phyloP scores from a whole-genome alignment of 2,888 invertebrate species.

The Pollenia labialis region DNA sequence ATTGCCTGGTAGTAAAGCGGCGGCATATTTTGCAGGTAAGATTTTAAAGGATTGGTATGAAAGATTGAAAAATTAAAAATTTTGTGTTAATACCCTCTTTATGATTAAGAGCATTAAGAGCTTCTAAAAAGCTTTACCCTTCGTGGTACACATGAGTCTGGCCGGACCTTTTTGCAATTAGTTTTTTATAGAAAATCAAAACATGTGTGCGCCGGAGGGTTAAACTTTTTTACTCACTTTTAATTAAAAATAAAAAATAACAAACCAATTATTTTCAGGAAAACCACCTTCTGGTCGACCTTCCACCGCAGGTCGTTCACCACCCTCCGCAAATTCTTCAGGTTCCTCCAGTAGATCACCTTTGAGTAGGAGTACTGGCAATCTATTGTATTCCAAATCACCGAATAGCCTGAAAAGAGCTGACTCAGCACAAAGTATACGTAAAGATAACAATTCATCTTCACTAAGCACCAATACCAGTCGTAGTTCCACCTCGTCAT shows the following conservation, averaged over 20 bases:
- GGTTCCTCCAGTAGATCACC: conserved; percentile 80
- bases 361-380: conserved; percentile 83
- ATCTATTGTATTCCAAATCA: conserved; percentile 79
- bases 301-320: conserved; percentile 78
- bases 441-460: conserved; percentile 79
- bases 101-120: too few species aligned
- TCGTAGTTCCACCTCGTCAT: conserved; percentile 83
- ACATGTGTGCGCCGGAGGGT: too few species aligned
- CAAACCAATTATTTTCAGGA: conserved; percentile 79
- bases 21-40: conserved; percentile 78
- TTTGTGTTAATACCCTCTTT: too few species aligned
- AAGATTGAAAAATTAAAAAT: too few species aligned
- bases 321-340: conserved; percentile 78
- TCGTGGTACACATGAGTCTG: too few species aligned
- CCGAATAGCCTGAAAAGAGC: conserved; percentile 84
- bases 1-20: conserved; percentile 86
- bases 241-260: background rate
- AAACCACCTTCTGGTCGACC: conserved; percentile 85
- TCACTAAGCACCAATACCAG: conserved; percentile 79
- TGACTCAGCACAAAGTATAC: conserved; percentile 85
- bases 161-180: too few species aligned
- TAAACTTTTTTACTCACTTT: background rate
- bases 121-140: too few species aligned
- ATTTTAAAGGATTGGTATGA: background rate
- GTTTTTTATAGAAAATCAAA: too few species aligned